Evolutionary conservation across 2,888 invertebrate species (phyloP), one percentile per base, ranked within the genome.

Genomic region (Netelia inedita): DNA sequence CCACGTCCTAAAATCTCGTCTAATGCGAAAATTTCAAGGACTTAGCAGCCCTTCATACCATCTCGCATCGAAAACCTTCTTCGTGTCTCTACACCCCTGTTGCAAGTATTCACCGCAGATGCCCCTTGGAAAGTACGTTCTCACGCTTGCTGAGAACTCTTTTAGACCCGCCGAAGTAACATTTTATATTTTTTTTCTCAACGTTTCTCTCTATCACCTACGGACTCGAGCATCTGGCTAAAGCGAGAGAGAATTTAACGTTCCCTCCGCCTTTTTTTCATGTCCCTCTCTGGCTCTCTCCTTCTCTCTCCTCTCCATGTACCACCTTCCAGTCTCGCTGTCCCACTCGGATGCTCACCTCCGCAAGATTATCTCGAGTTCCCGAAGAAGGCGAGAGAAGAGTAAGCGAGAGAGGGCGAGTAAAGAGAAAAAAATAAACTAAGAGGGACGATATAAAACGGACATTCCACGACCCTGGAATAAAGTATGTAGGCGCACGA

Each of bases 61-160:
- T 23, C n/a, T 2, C 16, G 19, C 65, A 35, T 0, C 11, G 11
- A 35, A 50, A 63, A 91, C 90, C 90, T 91, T 90, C 91, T 88
- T 82, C 79, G 41, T 16, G 28, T 75, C 82, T 87, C 88, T 89
- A 87, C 63, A 85, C 86, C 84, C 92, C 92, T 92, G 89, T 63
- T 91, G 87, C 79, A 81, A 85, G 81, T 87, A 89, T 90, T 91
- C 89, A 88, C 84, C 86, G 79, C 85, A 84, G 87, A 89, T 90
- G 91, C 91, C 90, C 89, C 89, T 89, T 89, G 88, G 90, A 89
- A 88, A 88, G 83, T 87, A 86, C 88, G 89, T 92, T 91, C 91
- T 91, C 92, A 92, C 92, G 92, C 83, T 43, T 85, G 82, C 89
- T 88, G 86, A 63, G 73, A 83, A 82, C 82, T 87, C 84, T 85